phyloP scores from a whole-genome alignment of 2,113 vertebrate species.

The Hymenochirus boettgeri region DNA sequence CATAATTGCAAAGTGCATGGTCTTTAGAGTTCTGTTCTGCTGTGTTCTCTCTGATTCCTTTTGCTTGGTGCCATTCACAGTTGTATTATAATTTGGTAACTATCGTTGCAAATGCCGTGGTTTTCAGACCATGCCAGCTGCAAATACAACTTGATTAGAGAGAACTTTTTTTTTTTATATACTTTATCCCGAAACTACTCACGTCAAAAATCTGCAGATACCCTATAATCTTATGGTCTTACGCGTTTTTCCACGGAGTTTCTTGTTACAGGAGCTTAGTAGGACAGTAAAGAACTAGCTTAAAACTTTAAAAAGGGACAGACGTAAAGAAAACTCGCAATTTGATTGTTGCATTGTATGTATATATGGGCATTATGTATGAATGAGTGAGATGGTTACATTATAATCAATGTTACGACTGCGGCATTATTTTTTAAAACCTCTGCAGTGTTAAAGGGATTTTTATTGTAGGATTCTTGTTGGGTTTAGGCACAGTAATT shows the following conservation, averaged over 20 bases:
- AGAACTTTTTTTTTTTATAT: background rate
- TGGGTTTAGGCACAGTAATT: too few relatives aligned
- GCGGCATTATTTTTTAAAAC: too few relatives aligned
- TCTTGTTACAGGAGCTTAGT: background rate
- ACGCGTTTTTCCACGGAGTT: background rate
- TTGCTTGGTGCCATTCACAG: background rate
- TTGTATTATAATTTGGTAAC: slow-evolving; percentile 1
- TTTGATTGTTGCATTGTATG: too few relatives aligned
- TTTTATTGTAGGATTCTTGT: too few relatives aligned
- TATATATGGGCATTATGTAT: too few relatives aligned
- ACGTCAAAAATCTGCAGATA: slow-evolving; percentile 11
- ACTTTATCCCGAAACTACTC: background rate
- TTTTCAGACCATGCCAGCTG: slow-evolving; percentile 10
- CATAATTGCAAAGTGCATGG: background rate
- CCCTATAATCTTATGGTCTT: slow-evolving; percentile 21
- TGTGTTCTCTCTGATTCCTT: background rate
- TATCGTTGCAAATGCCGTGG: background rate
- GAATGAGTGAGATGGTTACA: too few relatives aligned
- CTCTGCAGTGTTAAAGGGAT: too few relatives aligned
- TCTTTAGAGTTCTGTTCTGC: background rate
- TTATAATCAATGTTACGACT: too few relatives aligned
- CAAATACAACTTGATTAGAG: slow-evolving; percentile 17
- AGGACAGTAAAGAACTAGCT: background rate
- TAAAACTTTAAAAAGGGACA: background rate
- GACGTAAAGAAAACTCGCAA: background rate